Evolutionary conservation across 2,888 invertebrate genomes (phyloP), one percentile per base, ranked within the genome.

Genomic region (Julus scandinavius): DNA sequence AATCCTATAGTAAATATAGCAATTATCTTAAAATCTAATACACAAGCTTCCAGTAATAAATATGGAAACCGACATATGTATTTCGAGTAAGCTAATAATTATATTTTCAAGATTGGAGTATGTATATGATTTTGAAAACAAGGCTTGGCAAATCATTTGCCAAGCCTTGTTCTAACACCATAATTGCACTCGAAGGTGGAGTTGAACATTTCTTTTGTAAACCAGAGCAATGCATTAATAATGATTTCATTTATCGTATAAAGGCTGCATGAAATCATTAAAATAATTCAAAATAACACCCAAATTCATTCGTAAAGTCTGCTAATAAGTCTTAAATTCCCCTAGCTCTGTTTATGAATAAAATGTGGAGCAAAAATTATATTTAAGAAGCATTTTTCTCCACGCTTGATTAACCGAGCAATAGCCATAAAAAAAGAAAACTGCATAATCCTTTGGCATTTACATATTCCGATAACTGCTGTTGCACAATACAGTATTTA

Each of bases 381-480:
- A 11, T 38, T 29, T 72, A 29, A 38, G 29, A 13, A 6, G 38
- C 29, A 38, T 29, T 29, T 80, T 80, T 80, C 72, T 80, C 80
- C 38, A 29, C 1, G 29, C 72, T 72, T 29, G 29, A 72, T 72
- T 29, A 72, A 29, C 72, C 29, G 72, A 72, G 72, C 2, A 72
- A 72, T 80, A 20, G 80, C 11, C 29, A 38, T 80, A 80, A 80
- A 80, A 29, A n/a, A 63, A 63, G 63, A 80, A 80, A 80, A 80
- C 38, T 80, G 15, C 80, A 80, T 80, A 80, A 80, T 80, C 80
- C 80, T 13, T 80, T 80, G 7, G 38, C 80, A 80, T 80, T 80
- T 80, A 38, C 80, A 80, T 80, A 80, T 80, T 80, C 38, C 80
- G 80, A 38, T 80, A 80, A 80, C 80, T 80, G 80, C 38, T 80